phyloP scores from a whole-genome alignment of 2,888 invertebrate genomes.

The Heteromyza rotundicornis region DNA sequence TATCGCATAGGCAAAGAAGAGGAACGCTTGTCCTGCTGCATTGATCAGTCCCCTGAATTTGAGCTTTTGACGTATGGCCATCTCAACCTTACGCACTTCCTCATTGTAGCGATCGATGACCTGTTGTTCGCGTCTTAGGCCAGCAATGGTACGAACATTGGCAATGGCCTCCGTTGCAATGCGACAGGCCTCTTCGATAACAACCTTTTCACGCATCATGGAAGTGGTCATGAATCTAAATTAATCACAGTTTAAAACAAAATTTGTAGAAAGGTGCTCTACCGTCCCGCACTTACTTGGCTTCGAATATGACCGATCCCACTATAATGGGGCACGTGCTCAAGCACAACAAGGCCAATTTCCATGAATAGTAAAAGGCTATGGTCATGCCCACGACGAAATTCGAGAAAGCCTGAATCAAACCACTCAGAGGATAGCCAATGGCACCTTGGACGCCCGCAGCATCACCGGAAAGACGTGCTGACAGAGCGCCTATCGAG shows the following conservation, averaged over 20 bases:
- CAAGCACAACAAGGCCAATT: conserved; percentile 73
- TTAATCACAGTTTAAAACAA: neutral
- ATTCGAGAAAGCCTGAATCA: conserved; percentile 73
- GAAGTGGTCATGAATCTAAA: conserved; percentile 68
- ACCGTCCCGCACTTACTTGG: conserved; percentile 54
- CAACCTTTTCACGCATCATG: conserved; percentile 68
- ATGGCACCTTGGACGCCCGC: conserved; percentile 78
- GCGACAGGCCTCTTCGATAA: conserved; percentile 72
- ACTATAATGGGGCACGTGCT: conserved; percentile 75
- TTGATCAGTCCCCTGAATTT: conserved; percentile 73
- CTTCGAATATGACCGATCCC: conserved; percentile 72
- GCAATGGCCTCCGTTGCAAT: conserved; percentile 77
- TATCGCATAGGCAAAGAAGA: conserved; percentile 76
- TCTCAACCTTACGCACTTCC: conserved; percentile 66
- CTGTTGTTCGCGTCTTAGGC: conserved; percentile 70
- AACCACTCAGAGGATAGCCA: conserved; percentile 72
- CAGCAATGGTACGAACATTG: conserved; percentile 75
- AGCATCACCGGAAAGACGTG: conserved; percentile 75
- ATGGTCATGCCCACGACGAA: conserved; percentile 69
- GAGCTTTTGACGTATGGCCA: conserved; percentile 65
- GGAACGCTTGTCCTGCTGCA: conserved; percentile 74
- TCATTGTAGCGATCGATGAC: conserved; percentile 68
- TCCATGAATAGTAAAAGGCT: conserved; percentile 73
- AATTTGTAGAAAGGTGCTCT: neutral
- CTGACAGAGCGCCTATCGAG: conserved; percentile 74